Evolutionary conservation across 2,888 invertebrate genomes (phyloP), one percentile per base, ranked within the genome.

Genomic region (Leucania comma): DNA sequence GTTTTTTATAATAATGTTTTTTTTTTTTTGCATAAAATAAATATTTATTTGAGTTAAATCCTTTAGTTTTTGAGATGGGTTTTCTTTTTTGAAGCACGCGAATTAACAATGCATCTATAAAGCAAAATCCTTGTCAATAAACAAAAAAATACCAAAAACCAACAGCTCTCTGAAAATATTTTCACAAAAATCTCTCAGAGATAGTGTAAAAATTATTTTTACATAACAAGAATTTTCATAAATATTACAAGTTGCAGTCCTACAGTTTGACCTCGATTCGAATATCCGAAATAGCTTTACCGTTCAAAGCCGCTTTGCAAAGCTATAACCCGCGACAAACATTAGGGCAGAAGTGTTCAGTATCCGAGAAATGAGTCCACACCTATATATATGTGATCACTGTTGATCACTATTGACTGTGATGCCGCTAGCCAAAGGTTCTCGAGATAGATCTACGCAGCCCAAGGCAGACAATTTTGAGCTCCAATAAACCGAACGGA

Each of bases 331-430:
- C 24, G n/a, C 24, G 29, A 56, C 48, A 54, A 64, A 48, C 48
- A 38, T 24, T 26, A 3, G 29, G 48, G 42, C 42, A 57, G 35
- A 42, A 60, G 42, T 78, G 56, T 78, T 61, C 72, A 78, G 35
- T 51, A 38, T 2, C 42, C 46, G 73, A 51, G 24, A 62, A 62
- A 51, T 72, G 14, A 56, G 60, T 22, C 24, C 29, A n/a, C 14
- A 12, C 22, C 57, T 35, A 57, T 6, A 20, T 35, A 22, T 20
- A 22, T 22, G 32, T 51, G 20, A 48, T 46, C 29, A 12, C n/a
- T 5, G n/a, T 29, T 72, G 35, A 78, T 51, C n/a, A 61, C 22
- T 77, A 42, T 54, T 78, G 72, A 62, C 17, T 24, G 38, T 10
- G 20, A 20, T 26, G 14, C 62, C 29, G 74, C 24, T 32, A 24